These are phyloP conservation scores for Tribolium madens DNA, from an alignment of 1,140 invertebrate genomes.

Conservation along the genomic window DNA sequence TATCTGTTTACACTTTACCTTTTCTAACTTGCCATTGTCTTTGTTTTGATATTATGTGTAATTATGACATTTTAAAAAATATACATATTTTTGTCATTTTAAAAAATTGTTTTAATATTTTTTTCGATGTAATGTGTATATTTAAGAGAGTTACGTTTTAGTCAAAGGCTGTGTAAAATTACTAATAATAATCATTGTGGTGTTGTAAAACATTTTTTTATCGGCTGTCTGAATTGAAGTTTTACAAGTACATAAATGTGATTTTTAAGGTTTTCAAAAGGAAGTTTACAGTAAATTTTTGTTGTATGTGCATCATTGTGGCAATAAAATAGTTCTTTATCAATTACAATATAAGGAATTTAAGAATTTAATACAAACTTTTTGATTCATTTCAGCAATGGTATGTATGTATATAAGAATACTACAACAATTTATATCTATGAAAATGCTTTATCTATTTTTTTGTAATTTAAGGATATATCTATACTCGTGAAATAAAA, in stretches of 20 bases:
- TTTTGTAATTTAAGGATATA: no score
- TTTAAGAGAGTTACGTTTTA: background rate
- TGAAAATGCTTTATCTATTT: no score
- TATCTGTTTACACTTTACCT: background rate
- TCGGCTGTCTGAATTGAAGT: background rate
- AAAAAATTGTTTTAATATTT: background rate
- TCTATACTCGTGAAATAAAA: no score
- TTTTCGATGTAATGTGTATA: background rate
- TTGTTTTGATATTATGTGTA: background rate
- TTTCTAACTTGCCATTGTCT: background rate
- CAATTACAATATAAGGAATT: background rate
- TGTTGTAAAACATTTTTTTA: background rate
- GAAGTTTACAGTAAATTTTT: background rate
- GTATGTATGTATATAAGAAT: no score
- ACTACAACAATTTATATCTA: no score
- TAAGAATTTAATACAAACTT: background rate
- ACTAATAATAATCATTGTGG: background rate
- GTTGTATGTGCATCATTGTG: background rate
- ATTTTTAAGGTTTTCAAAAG: background rate
- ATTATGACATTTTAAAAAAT: no score
- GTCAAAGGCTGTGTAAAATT: background rate
- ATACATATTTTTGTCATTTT: background rate
- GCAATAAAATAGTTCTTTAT: background rate
- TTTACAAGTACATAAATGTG: background rate
- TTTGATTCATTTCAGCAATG: background rate